phyloP scores from a whole-genome alignment of 1,140 invertebrate genomes.

The Muscidifurax raptorellus region DNA sequence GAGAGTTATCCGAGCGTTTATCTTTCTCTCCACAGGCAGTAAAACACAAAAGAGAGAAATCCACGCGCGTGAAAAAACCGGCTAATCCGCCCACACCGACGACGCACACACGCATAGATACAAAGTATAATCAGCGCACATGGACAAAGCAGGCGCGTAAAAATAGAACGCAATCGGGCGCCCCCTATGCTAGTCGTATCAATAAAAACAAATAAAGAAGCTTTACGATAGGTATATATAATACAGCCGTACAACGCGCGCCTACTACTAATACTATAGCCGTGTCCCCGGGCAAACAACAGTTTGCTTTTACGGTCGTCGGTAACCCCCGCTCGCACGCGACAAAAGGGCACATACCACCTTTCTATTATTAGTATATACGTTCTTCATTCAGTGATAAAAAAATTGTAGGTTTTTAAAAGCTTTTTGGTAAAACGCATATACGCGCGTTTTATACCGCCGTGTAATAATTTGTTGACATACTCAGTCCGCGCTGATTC shows the following conservation, averaged over 20 bases:
- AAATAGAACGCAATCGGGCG: background rate
- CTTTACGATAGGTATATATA: background rate
- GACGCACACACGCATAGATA: background rate
- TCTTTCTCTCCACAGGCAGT: background rate
- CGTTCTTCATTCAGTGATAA: too few relatives aligned
- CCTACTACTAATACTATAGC: background rate
- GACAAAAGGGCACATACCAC: too few relatives aligned
- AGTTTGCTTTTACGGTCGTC: background rate
- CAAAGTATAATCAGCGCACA: background rate
- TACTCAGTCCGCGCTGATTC: too few relatives aligned
- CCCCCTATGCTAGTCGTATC: background rate
- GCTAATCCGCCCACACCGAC: background rate
- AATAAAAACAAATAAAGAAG: background rate
- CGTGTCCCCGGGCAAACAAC: background rate
- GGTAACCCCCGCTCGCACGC: too few relatives aligned
- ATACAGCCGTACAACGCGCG: too few relatives aligned
- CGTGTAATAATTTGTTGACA: too few relatives aligned
- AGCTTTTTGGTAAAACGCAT: too few relatives aligned
- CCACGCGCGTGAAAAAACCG: too few relatives aligned
- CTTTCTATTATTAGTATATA: too few relatives aligned
- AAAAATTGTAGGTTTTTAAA: too few relatives aligned
- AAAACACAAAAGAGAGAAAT: background rate
- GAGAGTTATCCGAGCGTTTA: background rate
- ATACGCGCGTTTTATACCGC: too few relatives aligned
- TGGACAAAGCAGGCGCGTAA: background rate